Evolutionary conservation across 2,888 invertebrate species (phyloP), one percentile per base, ranked within the genome.

Genomic region (Calameuta filiformis): DNA sequence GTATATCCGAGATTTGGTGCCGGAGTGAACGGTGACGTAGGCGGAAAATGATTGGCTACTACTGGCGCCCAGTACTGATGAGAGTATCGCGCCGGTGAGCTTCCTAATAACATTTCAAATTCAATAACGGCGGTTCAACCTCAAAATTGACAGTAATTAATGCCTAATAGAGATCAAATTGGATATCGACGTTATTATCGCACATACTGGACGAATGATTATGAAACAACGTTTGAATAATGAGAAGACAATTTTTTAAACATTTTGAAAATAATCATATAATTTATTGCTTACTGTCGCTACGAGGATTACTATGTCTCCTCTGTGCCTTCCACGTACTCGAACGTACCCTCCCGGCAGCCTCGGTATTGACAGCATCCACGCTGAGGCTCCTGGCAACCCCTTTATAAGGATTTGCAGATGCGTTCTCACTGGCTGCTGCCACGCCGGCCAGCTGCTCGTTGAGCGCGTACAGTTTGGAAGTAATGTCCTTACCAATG

Each of bases 401-500:
- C 75, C 94, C 93, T 83, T 90, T 91, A 88, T 92, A 92, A 88
- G 91, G 93, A 90, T 92, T 92, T 83, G 89, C 90, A 78, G 90
- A 86, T 76, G 90, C 89, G 82, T 89, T 87, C 80, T 89, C 90
- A 79, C 85, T 87, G 80, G 88, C 87, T 35, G 89, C 88, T 40
- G 92, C 90, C 89, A 93, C 85, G 89, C 94, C 84, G 78, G 94
- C 93, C 81, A 96, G 92, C 75, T 96, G 95, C 89, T 96, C 96
- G 89, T 96, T 96, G 85, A 96, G 93, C 34, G 96, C 96, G 92
- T 97, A 97, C 87, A 97, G 92, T 92, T 97, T 97, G 89, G 96
- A 95, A 68, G 97, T 96, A 89, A 97, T 96, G 90, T 97, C 97
- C 91, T 96, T 96, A 94, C 96, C 96, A 92, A 97, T 95, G 84